Base-by-base conservation (phyloP, 2,797 vertebrate species). In the Lacerta agilis region DNA sequence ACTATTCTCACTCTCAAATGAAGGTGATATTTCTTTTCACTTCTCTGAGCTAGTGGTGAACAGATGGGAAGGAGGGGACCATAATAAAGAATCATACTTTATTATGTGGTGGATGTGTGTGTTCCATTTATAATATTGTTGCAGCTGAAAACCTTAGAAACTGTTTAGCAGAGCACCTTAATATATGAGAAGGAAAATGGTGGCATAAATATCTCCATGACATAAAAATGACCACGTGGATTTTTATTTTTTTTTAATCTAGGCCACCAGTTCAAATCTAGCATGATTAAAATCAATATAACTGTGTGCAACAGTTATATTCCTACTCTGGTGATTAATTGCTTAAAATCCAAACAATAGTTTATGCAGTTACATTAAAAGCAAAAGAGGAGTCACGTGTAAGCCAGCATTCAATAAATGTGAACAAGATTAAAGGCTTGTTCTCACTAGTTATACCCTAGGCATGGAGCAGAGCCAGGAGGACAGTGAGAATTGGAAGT, bases 211-310 rank as follows among this genome's bases (percentile, higher is more conserved):
- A 82, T n/a, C 23, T 86, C 87, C 13, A 83, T 25, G 17, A 82
- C 17, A 83, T 33, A 7, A 15, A 85, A 92, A 94, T 89, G 20
- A 87, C 81, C 36, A 29, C 36, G 9, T 69, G 29, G 18, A 81
- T 58, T 8, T 2, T 77, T 87, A 33, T 33, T 33, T 33, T 33
- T 33, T 79, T 89, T 78, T 23, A 86, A 17, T 33, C n/a, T 29
- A 79, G 67, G 71, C 5, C 61, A 85, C 36, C 25, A 69, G 23
- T 80, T 75, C 33, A 87, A 87, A 84, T 75, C 76, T 38, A 82
- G 78, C 23, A 84, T 33, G 5, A 88, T n/a, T 73, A 86, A 89
- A 92, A 90, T 80, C 17, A 72, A 64, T 88, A 73, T 45, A 90
- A 41, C 49, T 83, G 45, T 83, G 41, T 3, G 66, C 45, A 64